phyloP scores from a whole-genome alignment of 1,140 invertebrate species.

The Xylocopa sonorina region DNA sequence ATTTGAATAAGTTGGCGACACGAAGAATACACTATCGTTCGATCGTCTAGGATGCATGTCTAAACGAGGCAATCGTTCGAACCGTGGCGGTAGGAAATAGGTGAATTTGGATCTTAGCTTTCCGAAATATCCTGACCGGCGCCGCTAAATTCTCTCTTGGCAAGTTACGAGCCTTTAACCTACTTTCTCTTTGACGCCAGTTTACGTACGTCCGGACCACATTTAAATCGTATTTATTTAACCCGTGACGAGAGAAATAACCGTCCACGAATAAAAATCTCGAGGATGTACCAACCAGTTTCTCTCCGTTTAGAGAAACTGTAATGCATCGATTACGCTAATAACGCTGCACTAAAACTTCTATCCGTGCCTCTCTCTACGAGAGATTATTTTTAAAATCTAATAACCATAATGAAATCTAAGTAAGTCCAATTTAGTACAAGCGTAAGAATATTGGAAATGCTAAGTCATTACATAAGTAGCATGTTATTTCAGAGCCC shows the following conservation, averaged over 20 bases:
- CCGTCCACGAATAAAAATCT: conserved; percentile 14
- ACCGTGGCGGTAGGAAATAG: not conserved
- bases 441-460: not conserved
- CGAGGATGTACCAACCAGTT: conserved; percentile 2
- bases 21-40: conserved; percentile 19
- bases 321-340: not conserved
- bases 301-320: not conserved
- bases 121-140: conserved; percentile 29
- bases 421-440: not conserved
- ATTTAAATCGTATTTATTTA: conserved; percentile 53
- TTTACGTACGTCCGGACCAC: not conserved
- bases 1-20: too few relatives aligned
- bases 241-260: conserved; percentile 21
- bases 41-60: conserved; percentile 16
- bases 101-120: conserved; percentile 48
- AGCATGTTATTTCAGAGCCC: too few relatives aligned
- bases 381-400: not conserved
- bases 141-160: conserved; percentile 26
- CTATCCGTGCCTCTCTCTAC: conserved; percentile 8
- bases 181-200: conserved; percentile 30
- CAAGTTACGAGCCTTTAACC: conserved; percentile 52
- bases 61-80: conserved; percentile 25
- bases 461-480: too few relatives aligned
- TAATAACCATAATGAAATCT: not conserved
- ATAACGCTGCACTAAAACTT: not conserved